Conservation (phyloP, 1,140 invertebrate genomes). For the Procambarus virginalis region DNA sequence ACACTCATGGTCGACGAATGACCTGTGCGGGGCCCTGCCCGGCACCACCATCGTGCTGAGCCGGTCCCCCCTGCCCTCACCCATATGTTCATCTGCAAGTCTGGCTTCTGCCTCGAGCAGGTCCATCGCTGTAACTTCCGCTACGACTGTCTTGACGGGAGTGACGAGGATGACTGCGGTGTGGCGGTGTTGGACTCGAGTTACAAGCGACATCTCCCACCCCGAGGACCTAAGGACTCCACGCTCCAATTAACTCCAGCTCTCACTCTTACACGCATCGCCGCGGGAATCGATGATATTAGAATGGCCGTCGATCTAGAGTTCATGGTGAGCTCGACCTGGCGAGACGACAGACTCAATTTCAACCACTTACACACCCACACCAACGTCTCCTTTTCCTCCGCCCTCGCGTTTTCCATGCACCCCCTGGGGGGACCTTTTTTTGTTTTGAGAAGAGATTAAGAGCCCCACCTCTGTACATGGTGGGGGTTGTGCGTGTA, state of each 20-base stretch:
- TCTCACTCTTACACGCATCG: background rate
- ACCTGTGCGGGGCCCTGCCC: background rate
- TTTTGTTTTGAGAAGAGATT: background rate
- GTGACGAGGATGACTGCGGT: background rate
- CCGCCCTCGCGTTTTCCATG: too few species aligned
- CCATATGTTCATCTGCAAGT: constrained; percentile 26
- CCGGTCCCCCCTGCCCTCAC: constrained; percentile 23
- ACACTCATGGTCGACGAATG: background rate
- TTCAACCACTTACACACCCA: background rate
- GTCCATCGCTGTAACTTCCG: background rate
- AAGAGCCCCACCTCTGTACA: too few species aligned
- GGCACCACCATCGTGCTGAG: constrained; percentile 8
- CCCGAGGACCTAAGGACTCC: background rate
- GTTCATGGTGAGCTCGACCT: background rate
- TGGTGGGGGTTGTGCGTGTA: too few species aligned
- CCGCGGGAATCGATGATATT: background rate
- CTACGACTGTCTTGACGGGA: background rate
- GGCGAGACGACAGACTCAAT: background rate
- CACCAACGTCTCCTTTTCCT: too few species aligned
- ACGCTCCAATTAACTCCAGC: background rate
- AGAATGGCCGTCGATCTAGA: background rate
- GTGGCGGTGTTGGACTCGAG: background rate
- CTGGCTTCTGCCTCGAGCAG: constrained; percentile 25
- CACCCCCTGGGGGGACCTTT: too few species aligned
- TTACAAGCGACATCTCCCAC: background rate